Percentiles rank a stretch among this genome's conserved stretches.
These are phyloP conservation scores for Ylistrum balloti DNA, from an alignment of 1,140 invertebrate genomes.

Conservation along the genomic window DNA sequence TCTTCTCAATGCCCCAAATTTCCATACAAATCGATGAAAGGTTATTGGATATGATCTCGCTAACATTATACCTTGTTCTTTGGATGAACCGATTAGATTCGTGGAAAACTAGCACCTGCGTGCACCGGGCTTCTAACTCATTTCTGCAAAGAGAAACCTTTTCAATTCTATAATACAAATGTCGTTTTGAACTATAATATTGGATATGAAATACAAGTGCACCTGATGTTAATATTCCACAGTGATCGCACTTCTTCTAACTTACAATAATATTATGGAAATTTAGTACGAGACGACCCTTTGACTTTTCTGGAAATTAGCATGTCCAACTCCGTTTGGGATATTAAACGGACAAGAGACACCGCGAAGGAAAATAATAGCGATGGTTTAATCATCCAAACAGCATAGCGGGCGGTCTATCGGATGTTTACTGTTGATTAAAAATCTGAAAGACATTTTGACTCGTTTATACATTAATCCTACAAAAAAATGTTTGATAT, in stretches of 20 bases:
- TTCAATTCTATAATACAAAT: neutral
- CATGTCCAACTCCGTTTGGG: conserved; percentile 22
- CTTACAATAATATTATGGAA: conserved; percentile 30
- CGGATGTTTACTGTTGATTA: neutral
- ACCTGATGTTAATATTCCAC: conserved; percentile 26
- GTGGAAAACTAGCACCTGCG: neutral
- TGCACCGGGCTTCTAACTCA: neutral
- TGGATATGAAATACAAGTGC: conserved; percentile 38
- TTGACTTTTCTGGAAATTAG: conserved; percentile 26
- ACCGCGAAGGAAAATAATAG: neutral
- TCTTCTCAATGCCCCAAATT: neutral
- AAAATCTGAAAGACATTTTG: neutral
- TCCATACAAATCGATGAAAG: conserved; percentile 38
- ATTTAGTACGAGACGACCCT: conserved; percentile 31
- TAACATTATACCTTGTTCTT: conserved; percentile 40
- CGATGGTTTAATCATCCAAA: neutral
- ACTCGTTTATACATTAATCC: neutral
- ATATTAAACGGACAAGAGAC: conserved; percentile 32
- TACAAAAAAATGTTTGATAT: no score
- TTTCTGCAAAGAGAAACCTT: neutral
- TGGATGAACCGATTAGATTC: neutral
- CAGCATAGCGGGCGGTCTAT: neutral
- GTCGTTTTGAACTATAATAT: conserved; percentile 22
- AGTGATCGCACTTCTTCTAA: conserved; percentile 25
- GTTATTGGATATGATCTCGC: neutral